Evolutionary conservation across 2,888 invertebrate genomes (phyloP), one percentile per base, ranked within the genome.

Genomic region (Lasioglossum marginatum): DNA sequence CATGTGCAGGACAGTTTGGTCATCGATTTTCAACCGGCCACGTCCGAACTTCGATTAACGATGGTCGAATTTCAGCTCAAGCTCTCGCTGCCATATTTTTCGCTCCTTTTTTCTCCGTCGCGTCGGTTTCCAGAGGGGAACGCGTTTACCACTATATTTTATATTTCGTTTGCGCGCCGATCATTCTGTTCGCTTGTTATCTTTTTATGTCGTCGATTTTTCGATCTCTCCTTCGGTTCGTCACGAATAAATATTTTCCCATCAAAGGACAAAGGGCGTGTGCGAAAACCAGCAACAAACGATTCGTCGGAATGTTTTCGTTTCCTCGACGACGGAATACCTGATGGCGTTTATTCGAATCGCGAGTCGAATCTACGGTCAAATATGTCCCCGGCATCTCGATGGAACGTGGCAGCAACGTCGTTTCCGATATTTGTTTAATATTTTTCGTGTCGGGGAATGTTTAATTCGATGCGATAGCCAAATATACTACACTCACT

Each of bases 291-390:
- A 16, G 60, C 75, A 12, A 23, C 31, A 31, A 23, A 37, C 19
- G 34, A 37, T 52, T 34, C 43, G 10, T 48, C n/a, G 57, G n/a
- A 68, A 74, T 52, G 75, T 71, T 71, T 81, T 81, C 76, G 12
- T 27, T 27, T n/a, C 27, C 14, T 23, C 34, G 4, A 5, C 23
- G 12, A 8, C 1, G 3, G 48, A 48, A 83, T 63, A 27, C 40
- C 19, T 23, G 48, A 3, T 40, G 4, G 8, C 34, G 70, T 79
- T 27, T 79, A 23, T 37, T 23, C 52, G 31, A 74, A 19, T n/a
- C 40, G 16, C 40, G 19, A 68, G 74, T 75, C n/a, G 75, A 68
- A 68, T 57, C 71, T 10, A n/a, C 23, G 37, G 52, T 52, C 23
- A 27, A 43, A 70, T 70, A 10, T 40, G 57, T 57, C 75, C n/a